These are phyloP conservation scores for Erebia ligea DNA, from an alignment of 2,888 invertebrate genomes.

Conservation along the genomic window DNA sequence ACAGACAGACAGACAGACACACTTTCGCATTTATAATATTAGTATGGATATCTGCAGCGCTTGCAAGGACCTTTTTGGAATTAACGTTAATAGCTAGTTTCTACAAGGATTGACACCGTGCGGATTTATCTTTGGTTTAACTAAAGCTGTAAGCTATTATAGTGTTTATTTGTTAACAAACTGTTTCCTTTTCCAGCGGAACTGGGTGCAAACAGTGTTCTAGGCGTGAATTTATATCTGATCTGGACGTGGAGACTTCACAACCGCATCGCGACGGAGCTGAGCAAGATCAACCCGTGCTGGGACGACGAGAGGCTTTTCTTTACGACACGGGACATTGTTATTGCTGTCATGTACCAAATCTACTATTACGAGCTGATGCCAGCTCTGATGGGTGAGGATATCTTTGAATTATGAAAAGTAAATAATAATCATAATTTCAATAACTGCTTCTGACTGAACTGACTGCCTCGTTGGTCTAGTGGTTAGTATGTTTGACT, in stretches of 20 bases:
- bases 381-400: slow-evolving; percentile 51
- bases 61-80: too few species aligned
- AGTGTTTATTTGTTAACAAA: background rate
- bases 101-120: too few species aligned
- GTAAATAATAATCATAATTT: too few species aligned
- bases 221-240: slow-evolving; percentile 47
- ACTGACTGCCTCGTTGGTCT: too few species aligned
- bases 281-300: slow-evolving; percentile 51
- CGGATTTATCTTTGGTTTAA: too few species aligned
- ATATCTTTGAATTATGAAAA: background rate
- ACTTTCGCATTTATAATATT: too few species aligned
- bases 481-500: too few species aligned
- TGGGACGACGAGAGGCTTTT: slow-evolving; percentile 58
- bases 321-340: slow-evolving; percentile 53
- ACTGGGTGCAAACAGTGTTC: slow-evolving; percentile 43
- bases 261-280: slow-evolving; percentile 49
- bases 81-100: too few species aligned
- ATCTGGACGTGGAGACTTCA: slow-evolving; percentile 57
- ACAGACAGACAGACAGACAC: too few species aligned
- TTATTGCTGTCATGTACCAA: slow-evolving; percentile 51
- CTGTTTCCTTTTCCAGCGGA: slow-evolving; percentile 42
- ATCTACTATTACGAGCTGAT: slow-evolving; percentile 52
- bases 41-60: too few species aligned
- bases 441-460: too few species aligned
- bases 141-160: too few species aligned